phyloP scores from a whole-genome alignment of 2,888 invertebrate genomes.

The Drosophila meridionalis region DNA sequence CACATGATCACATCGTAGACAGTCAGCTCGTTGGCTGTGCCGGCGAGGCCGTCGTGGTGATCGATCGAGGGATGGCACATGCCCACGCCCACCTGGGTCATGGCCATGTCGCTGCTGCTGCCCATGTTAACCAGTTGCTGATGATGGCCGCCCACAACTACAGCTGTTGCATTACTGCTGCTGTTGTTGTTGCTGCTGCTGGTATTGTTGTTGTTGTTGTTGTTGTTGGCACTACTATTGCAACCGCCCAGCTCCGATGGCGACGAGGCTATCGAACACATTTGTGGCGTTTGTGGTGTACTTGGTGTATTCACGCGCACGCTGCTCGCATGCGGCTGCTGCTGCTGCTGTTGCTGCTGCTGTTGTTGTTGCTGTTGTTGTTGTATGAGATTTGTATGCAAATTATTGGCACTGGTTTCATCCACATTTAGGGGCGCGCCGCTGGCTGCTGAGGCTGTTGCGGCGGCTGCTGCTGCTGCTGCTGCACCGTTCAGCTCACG shows the following conservation, averaged over 20 bases:
- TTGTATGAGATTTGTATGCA: slow-evolving; percentile 63
- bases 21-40: slow-evolving; percentile 87
- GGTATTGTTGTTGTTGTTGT: slow-evolving; percentile 62
- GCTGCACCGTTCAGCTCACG: slow-evolving; percentile 89
- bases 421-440: slow-evolving; percentile 68
- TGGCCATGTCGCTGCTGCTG: slow-evolving; percentile 58
- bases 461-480: slow-evolving; percentile 49
- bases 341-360: slow-evolving; percentile 62
- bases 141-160: slow-evolving; percentile 68
- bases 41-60: slow-evolving; percentile 82
- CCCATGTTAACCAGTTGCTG: slow-evolving; percentile 70
- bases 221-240: slow-evolving; percentile 82
- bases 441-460: slow-evolving; percentile 52
- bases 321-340: slow-evolving; percentile 74
- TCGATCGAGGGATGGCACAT: slow-evolving; percentile 65
- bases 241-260: slow-evolving; percentile 84
- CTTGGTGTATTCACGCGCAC: slow-evolving; percentile 86
- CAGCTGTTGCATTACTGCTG: slow-evolving; percentile 72
- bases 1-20: slow-evolving; percentile 92
- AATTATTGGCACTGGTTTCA: slow-evolving; percentile 65
- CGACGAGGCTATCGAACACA: slow-evolving; percentile 85
- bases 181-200: slow-evolving; percentile 67
- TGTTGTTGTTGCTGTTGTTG: slow-evolving; percentile 52
- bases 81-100: slow-evolving; percentile 67
- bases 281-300: slow-evolving; percentile 86